These are phyloP conservation scores for Cottus gobio DNA, from an alignment of 2,113 vertebrate genomes.

Conservation along the genomic window DNA sequence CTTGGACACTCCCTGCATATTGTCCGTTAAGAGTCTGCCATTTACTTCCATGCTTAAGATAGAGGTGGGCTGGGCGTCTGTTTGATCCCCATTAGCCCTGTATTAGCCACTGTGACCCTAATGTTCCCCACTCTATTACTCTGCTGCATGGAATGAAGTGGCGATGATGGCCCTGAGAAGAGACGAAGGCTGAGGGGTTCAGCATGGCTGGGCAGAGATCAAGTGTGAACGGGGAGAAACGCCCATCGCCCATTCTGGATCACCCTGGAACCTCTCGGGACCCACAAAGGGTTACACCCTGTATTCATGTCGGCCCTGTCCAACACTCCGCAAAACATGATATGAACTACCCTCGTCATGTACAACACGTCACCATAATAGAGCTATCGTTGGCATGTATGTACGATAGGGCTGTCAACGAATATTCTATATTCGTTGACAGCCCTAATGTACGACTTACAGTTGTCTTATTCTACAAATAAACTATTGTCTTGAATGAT, in stretches of 20 bases:
- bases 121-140: slow-evolving; percentile 82
- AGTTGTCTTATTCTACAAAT: background rate
- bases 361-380: slow-evolving; percentile 45
- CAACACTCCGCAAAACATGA: slow-evolving; percentile 42
- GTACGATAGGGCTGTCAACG: too few relatives aligned
- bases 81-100: slow-evolving; percentile 80
- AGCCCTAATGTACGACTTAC: too few relatives aligned
- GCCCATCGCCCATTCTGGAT: slow-evolving; percentile 81
- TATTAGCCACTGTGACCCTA: slow-evolving; percentile 81
- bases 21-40: slow-evolving; percentile 64
- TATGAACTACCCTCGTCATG: slow-evolving; percentile 41
- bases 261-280: slow-evolving; percentile 68
- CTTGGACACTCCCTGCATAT: slow-evolving; percentile 49
- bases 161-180: slow-evolving; percentile 72
- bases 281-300: slow-evolving; percentile 69
- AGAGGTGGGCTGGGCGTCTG: slow-evolving; percentile 71
- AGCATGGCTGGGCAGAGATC: slow-evolving; percentile 84
- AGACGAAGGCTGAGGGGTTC: slow-evolving; percentile 75
- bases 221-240: slow-evolving; percentile 80
- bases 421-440: too few relatives aligned
- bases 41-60: slow-evolving; percentile 64
- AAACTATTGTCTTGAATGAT: background rate
- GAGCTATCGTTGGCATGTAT: background rate
- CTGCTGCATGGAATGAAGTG: slow-evolving; percentile 64
- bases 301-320: slow-evolving; percentile 67